Evolutionary conservation across 2,113 vertebrate genomes (phyloP), one percentile per base, ranked within the genome.

Genomic region (Amphiprion percula): DNA sequence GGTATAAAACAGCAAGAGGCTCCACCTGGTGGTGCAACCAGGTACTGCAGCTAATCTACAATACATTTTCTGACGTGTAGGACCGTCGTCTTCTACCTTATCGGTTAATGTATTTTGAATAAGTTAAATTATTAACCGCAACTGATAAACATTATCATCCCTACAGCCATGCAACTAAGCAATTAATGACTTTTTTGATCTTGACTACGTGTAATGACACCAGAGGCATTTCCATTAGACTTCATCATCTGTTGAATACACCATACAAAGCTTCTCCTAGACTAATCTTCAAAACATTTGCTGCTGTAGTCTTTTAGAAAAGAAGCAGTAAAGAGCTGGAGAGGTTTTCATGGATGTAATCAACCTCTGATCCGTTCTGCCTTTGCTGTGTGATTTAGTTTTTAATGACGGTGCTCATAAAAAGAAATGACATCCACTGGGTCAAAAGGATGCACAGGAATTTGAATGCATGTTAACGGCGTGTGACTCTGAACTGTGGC

Each of bases 241-340:
- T 41, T 68, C 19, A 28, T 10, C 17, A 37, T 76, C 49, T 63
- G 4, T 5, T 61, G 8, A 80, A 76, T 50, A 21, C 60, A 23
- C 7, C 23, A 67, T 11, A 1, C 30, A 44, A 1, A 17, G 4
- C 16, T 37, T 11, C 15, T 44, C 9, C 10, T 3, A 12, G 41
- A 3, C 2, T 44, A 8, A 44, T 44, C 28, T 47, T 55, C 41
- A 16, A 21, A 47, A 64, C 26, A 26, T 55, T 60, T 55, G 15
- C 33, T 59, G 9, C 21, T 58, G 17, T 56, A 46, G 12, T 39
- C 39, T 52, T 60, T 47, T 4, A 58, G 21, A 52, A 17, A 10
- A 44, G 39, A 54, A 49, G 1, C 52, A 17, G 1, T n/a, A 12
- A 72, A 28, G 26, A 26, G 2, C 16, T 50, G 24, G 11, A 58